A percentile compares a stretch with the other conserved stretches of the same genome.
phyloP scores from a whole-genome alignment of 2,797 vertebrate species.

The Falco concolor region DNA sequence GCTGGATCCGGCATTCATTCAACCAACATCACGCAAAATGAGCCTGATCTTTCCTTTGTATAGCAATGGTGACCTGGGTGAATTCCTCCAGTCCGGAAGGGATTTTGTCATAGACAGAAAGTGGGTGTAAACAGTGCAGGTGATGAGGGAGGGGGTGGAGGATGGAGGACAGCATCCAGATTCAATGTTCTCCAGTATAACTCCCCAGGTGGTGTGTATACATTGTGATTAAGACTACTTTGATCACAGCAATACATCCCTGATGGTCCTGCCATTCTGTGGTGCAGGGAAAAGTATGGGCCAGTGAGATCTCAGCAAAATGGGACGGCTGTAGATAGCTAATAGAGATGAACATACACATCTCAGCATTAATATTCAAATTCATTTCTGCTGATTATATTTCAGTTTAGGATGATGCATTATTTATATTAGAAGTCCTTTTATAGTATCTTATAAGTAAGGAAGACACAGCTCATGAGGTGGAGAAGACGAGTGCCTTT shows the following conservation, averaged over 20 bases:
- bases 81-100: neutral
- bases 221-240: neutral
- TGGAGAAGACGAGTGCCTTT: neutral
- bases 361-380: conserved; percentile 2
- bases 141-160: neutral
- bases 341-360: neutral
- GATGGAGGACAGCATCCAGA: neutral
- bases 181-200: neutral
- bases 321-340: neutral
- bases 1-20: neutral
- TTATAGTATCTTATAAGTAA: neutral
- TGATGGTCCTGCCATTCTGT: neutral
- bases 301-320: neutral
- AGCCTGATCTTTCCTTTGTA: neutral
- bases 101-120: neutral
- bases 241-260: neutral
- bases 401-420: neutral
- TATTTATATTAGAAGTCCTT: conserved; percentile 16
- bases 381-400: conserved; percentile 2
- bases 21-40: neutral
- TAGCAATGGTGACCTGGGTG: neutral
- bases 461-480: neutral
- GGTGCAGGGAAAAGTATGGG: neutral
- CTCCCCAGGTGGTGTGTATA: neutral
- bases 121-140: neutral